Evolutionary conservation across 2,113 vertebrate species (phyloP).

Genomic region (Bungarus multicinctus): DNA sequence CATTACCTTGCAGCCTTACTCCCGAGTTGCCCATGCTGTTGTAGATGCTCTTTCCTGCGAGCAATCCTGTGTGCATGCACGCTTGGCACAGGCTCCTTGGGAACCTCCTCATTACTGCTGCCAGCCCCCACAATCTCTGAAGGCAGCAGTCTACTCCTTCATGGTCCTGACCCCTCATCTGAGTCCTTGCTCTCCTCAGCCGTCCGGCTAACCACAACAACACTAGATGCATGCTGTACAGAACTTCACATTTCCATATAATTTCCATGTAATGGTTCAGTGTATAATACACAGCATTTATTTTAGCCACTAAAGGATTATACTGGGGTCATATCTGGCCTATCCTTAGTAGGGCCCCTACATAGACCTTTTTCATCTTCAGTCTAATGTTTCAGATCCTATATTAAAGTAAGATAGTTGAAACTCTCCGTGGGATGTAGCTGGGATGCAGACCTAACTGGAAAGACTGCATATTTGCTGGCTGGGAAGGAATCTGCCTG

Average conservation of each 20-base stretch:
- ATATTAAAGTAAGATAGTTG: not conserved
- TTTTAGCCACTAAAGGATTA: not conserved
- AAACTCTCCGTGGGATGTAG: not conserved
- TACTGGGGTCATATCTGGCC: not conserved
- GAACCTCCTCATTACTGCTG: too few species aligned
- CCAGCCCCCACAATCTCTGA: too few species aligned
- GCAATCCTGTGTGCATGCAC: too few species aligned
- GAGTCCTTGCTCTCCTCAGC: too few species aligned
- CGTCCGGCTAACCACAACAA: too few species aligned
- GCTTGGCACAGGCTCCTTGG: too few species aligned
- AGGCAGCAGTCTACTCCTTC: too few species aligned
- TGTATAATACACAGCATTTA: not conserved
- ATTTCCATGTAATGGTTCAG: not conserved
- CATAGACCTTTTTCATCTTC: not conserved
- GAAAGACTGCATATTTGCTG: not conserved
- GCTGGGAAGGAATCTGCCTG: not conserved
- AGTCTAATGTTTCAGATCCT: not conserved
- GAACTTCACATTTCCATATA: not conserved
- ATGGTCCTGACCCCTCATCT: too few species aligned
- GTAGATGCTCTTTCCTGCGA: too few species aligned
- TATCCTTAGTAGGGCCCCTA: not conserved
- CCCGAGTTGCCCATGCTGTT: too few species aligned
- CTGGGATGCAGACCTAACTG: not conserved
- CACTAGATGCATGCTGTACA: not conserved
- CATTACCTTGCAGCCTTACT: too few species aligned